Base-by-base conservation (phyloP, 2,797 vertebrate genomes). In the Tympanoctomys barrerae region DNA sequence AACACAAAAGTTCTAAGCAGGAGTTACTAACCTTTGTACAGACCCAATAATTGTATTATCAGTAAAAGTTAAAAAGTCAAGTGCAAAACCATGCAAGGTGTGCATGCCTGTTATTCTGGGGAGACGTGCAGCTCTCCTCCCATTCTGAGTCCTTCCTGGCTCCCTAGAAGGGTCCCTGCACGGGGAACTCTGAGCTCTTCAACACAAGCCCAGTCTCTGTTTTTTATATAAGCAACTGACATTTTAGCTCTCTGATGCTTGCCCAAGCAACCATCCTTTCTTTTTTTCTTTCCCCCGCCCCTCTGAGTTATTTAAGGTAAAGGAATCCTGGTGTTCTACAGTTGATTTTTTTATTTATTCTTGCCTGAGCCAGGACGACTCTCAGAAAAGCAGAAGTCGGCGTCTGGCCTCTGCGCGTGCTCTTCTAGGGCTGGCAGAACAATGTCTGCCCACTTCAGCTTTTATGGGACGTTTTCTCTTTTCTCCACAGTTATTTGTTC, bases 401-500 rank as follows among this genome's bases (percentile, higher is more conserved):
- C 12, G 57, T 64, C 66, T 91, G 88, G 68, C 61, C 52, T 97
- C 62, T 84, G 33, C 5, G 66, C 71, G 42, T 31, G 49, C 75
- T 86, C 36, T 42, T 52, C 79, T 28, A 33, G 21, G 42, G 52
- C 49, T 36, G 19, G 64, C 64, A 77, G 28, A 85, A 26, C 28
- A 88, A 13, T 19, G 24, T 66, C 24, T 61, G 26, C 26, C 59
- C 11, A 33, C 19, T 21, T 84, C 49, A 12, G 8, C 62, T 22
- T n/a, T 61, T 49, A 84, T 14, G 89, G 66, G n/a, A 78, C 5
- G 79, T 49, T 75, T 89, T 62, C 3, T 71, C 64, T 73, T 10
- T 88, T 64, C 3, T 84, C 57, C 83, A 68, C 54, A 82, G 16
- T 89, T 91, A 93, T 54, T 80, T 94, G 36, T 87, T 83, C 85